Base-by-base conservation (phyloP, 2,113 vertebrate genomes). In the Peromyscus polionotus region DNA sequence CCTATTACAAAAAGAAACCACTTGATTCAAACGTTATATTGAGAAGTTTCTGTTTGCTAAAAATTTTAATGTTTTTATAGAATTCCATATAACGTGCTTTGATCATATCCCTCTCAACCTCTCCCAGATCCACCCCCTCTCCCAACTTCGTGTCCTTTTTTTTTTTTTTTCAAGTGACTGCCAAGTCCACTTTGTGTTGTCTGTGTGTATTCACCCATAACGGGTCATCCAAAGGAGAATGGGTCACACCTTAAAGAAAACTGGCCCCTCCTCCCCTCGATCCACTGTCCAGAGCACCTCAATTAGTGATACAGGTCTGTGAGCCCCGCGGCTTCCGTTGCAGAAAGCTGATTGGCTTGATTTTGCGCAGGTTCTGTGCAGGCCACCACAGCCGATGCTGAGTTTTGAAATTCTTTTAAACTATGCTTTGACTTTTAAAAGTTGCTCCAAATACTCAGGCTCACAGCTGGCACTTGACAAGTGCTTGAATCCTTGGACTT, bases 361-460 rank as follows among this genome's bases (percentile, higher is more conserved):
- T 61, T n/a, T 86, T 16, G 7, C 45, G 12, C 94, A 77, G 75
- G 59, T 81, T 36, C 31, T 94, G 42, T 45, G 4, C 28, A 45
- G 45, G 14, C 61, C 31, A 31, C 61, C 14, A 31, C 39, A 20
- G 63, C 28, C 65, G 42, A 28, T 70, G 33, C 51, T 51, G 67
- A 92, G 9, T 57, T 88, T 61, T 65, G 39, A 96, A 76, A 11
- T 70, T 11, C 68, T 85, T 87, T 5, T 68, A 94, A 95, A 83
- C 36, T 87, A 77, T 36, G 9, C 19, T 91, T 90, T 95, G 36
- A 63, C 65, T 90, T 97, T 85, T 90, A 85, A 90, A 92, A 95
- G 26, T 84, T 91, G 92, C 14, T 24, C 16, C 57, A 45, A 39
- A 87, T 88, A 68, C 12, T 94, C 12, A 24, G 93, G 75, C 13